phyloP scores from a whole-genome alignment of 2,888 invertebrate species.

The Euplexia lucipara region DNA sequence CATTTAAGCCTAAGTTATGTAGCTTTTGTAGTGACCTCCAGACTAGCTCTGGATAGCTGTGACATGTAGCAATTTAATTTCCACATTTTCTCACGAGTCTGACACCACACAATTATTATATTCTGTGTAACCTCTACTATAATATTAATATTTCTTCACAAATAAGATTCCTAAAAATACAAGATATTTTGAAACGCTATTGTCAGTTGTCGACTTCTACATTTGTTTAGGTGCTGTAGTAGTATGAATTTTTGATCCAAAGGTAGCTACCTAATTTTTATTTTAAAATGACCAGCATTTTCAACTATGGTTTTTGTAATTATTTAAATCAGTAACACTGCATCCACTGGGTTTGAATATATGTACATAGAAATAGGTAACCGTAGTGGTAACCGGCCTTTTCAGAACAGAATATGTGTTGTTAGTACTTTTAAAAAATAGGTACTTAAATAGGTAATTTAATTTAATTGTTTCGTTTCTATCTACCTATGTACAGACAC shows the following conservation, averaged over 20 bases:
- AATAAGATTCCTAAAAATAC: constrained; percentile 14
- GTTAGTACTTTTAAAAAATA: too few species aligned
- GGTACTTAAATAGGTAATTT: too few species aligned
- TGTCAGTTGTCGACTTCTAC: constrained; percentile 1
- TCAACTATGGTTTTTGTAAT: background rate
- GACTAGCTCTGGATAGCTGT: constrained; percentile 9
- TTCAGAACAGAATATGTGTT: background rate
- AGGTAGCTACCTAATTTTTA: background rate
- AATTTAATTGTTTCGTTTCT: too few species aligned
- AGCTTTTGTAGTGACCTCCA: constrained; percentile 41
- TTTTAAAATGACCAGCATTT: background rate
- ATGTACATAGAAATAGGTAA: too few species aligned
- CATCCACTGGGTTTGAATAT: background rate
- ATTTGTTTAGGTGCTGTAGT: too few species aligned
- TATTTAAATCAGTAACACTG: background rate
- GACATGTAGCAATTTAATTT: constrained; percentile 22
- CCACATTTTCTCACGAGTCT: constrained; percentile 19
- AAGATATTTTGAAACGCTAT: constrained; percentile 2
- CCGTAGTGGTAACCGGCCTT: too few species aligned
- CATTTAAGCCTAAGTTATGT: constrained; percentile 29
- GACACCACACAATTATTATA: constrained; percentile 4
- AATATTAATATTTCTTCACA: constrained; percentile 22
- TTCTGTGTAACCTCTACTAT: constrained; percentile 16
- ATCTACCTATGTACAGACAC: too few species aligned
- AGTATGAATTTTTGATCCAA: constrained; percentile 4